Conservation (phyloP, 2,888 invertebrate genomes). For the Lasioglossum vierecki region DNA sequence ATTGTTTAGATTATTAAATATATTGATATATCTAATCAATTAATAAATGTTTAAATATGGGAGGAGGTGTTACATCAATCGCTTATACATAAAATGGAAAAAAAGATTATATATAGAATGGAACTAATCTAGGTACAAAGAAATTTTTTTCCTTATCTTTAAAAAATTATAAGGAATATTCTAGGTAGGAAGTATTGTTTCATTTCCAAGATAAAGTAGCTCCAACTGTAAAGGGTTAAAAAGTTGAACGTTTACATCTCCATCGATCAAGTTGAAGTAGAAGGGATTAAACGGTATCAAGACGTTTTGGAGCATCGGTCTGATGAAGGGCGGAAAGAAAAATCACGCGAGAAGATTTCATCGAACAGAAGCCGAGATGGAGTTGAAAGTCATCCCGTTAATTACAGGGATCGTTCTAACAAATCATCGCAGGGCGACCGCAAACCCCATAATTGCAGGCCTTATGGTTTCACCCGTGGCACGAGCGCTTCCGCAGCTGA, state of each 20-base stretch:
- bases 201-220: no score
- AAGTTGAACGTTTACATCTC: neutral
- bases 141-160: no score
- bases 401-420: constrained; percentile 65
- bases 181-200: no score
- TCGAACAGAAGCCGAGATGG: constrained; percentile 38
- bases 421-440: constrained; percentile 69
- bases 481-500: constrained; percentile 76
- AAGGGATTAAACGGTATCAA: neutral
- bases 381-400: constrained; percentile 72
- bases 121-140: no score
- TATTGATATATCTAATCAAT: no score
- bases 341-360: constrained; percentile 60
- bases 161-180: no score
- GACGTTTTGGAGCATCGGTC: neutral
- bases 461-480: constrained; percentile 75
- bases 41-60: no score
- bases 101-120: no score
- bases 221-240: no score
- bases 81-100: no score
- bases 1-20: no score
- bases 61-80: no score
- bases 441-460: constrained; percentile 75
- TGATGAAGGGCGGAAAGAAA: constrained; percentile 20
- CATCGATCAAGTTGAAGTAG: neutral